phyloP scores from a whole-genome alignment of 2,113 vertebrate species.

The Chloebia gouldiae region DNA sequence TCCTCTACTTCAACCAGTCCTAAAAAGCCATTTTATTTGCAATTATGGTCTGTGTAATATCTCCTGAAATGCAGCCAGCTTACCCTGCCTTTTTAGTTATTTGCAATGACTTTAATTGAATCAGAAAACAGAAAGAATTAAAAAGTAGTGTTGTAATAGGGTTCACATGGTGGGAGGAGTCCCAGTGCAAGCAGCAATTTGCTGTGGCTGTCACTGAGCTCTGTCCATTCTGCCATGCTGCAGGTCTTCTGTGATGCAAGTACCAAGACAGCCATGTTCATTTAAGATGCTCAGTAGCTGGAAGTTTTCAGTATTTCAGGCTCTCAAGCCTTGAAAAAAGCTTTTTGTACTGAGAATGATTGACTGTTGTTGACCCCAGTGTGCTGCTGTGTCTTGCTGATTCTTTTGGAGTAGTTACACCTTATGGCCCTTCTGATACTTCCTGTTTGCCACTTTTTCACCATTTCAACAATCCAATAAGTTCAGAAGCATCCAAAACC shows the following conservation, averaged over 20 bases:
- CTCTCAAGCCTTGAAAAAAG: background rate
- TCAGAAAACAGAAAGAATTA: background rate
- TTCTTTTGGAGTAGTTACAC: background rate
- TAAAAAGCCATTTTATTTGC: slow-evolving; percentile 21
- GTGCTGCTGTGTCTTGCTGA: background rate
- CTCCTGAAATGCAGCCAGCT: slow-evolving; percentile 10
- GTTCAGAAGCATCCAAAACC: background rate
- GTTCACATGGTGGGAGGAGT: background rate
- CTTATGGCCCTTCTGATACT: background rate
- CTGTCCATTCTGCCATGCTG: background rate
- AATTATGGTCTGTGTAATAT: background rate
- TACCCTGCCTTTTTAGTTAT: slow-evolving; percentile 37
- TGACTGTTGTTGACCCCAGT: background rate
- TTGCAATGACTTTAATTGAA: background rate
- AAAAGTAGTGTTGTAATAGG: background rate
- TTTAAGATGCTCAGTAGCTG: background rate
- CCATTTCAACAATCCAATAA: background rate
- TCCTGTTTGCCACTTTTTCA: background rate
- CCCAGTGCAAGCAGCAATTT: background rate
- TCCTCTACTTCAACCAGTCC: background rate
- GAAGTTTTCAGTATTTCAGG: background rate
- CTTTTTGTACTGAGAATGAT: background rate
- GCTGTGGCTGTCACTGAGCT: rapidly evolving
- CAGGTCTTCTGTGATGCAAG: background rate
- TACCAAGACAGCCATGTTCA: background rate